Conservation (phyloP, 2,797 vertebrate species). For the Parotocinclus haroldoi region DNA sequence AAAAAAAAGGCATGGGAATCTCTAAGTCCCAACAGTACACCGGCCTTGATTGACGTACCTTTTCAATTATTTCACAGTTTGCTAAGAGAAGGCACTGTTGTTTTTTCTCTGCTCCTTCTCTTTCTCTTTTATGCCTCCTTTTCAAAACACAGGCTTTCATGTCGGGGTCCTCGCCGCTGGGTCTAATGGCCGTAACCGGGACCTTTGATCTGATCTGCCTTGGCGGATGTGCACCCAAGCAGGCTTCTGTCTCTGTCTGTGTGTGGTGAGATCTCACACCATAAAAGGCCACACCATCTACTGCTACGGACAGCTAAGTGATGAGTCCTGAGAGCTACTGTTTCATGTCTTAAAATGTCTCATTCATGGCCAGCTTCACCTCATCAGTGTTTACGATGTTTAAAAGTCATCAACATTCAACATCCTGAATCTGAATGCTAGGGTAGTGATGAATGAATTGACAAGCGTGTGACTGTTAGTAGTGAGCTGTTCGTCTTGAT, state of each 20-base stretch:
- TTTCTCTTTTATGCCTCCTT: slow-evolving; percentile 65
- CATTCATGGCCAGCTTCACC: too few species aligned
- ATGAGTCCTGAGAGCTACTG: slow-evolving; percentile 55
- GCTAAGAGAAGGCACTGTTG: slow-evolving; percentile 75
- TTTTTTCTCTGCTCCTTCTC: slow-evolving; percentile 58
- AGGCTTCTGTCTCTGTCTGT: slow-evolving; percentile 61
- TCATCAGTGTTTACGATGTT: too few species aligned
- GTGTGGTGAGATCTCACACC: slow-evolving; percentile 54
- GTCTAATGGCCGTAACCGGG: slow-evolving; percentile 81
- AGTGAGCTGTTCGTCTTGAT: too few species aligned
- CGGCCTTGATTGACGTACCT: slow-evolving; percentile 82
- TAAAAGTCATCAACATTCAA: too few species aligned
- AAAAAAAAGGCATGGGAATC: slow-evolving; percentile 76
- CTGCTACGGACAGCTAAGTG: slow-evolving; percentile 51
- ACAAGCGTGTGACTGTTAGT: too few species aligned
- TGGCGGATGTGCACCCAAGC: slow-evolving; percentile 67
- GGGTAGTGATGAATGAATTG: too few species aligned
- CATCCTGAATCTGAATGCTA: too few species aligned
- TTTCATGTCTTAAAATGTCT: slow-evolving; percentile 20
- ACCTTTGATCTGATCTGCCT: slow-evolving; percentile 82
- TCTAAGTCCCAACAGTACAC: slow-evolving; percentile 66
- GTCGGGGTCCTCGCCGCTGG: slow-evolving; percentile 69
- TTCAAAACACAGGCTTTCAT: slow-evolving; percentile 82
- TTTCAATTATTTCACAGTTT: slow-evolving; percentile 88
- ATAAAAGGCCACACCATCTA: slow-evolving; percentile 67